A percentile compares a stretch with the other conserved stretches of the same genome.
These are phyloP conservation scores for Lepidochrysops patricia DNA, from an alignment of 2,888 invertebrate genomes.

Conservation along the genomic window DNA sequence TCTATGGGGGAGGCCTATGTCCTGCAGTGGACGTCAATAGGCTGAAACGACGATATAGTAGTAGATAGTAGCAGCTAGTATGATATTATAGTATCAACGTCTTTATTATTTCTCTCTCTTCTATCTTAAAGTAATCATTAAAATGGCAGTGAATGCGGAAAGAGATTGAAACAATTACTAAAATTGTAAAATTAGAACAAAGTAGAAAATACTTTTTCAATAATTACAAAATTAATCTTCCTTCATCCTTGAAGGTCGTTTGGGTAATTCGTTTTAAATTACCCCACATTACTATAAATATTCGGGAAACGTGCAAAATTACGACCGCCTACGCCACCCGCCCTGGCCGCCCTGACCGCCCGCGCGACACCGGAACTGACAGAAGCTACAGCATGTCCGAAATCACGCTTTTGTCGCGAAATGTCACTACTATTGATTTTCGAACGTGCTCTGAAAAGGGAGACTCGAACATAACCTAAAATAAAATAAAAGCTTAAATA, in stretches of 20 bases:
- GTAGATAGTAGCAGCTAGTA: too few species aligned
- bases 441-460: neutral
- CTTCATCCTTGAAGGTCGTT: neutral
- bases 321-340: neutral
- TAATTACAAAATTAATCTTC: neutral
- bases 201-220: neutral
- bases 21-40: too few species aligned
- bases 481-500: neutral
- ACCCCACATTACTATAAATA: neutral
- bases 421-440: neutral
- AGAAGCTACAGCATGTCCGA: neutral
- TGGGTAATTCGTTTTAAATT: neutral
- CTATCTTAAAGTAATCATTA: too few species aligned
- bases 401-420: neutral
- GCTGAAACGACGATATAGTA: too few species aligned
- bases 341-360: neutral
- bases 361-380: neutral
- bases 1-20: too few species aligned
- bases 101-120: too few species aligned
- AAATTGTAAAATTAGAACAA: too few species aligned
- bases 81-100: too few species aligned
- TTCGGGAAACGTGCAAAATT: neutral
- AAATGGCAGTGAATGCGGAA: too few species aligned
- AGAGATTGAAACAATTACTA: too few species aligned
- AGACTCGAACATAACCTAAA: neutral